phyloP scores from a whole-genome alignment of 2,113 vertebrate species.

The Sigmodon hispidus region DNA sequence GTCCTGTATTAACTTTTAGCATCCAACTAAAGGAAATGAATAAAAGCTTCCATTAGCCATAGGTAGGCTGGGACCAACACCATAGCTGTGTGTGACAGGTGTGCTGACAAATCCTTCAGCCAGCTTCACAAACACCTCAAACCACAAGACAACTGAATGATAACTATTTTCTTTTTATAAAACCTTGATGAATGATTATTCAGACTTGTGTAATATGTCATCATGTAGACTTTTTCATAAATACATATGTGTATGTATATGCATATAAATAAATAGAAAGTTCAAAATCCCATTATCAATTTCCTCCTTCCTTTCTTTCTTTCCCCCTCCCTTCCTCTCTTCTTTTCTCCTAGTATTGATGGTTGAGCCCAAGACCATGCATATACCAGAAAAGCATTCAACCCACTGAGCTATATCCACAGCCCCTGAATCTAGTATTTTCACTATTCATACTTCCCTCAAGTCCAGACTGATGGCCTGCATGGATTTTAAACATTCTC shows the following conservation, averaged over 20 bases:
- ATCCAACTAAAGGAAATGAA: slow-evolving; percentile 37
- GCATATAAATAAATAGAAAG: not conserved
- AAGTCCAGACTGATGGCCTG: too few species aligned
- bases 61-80: not conserved
- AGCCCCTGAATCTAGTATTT: not conserved
- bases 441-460: not conserved
- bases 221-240: not conserved
- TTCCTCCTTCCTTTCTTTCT: too few species aligned
- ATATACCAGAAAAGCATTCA: not conserved
- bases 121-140: slow-evolving; percentile 36
- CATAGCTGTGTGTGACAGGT: not conserved
- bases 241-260: not conserved
- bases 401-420: not conserved
- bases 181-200: not conserved
- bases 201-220: not conserved
- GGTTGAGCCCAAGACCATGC: not conserved
- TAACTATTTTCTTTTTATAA: not conserved
- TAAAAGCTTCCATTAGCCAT: not conserved
- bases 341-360: not conserved
- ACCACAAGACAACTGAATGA: not conserved
- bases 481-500: fast-evolving
- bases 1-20: not conserved
- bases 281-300: not conserved
- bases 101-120: not conserved
- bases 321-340: too few species aligned